A percentile compares a stretch with the other conserved stretches of the same genome.
Evolutionary conservation across 2,797 vertebrate genomes (phyloP).

Genomic region (Ateles fusciceps): DNA sequence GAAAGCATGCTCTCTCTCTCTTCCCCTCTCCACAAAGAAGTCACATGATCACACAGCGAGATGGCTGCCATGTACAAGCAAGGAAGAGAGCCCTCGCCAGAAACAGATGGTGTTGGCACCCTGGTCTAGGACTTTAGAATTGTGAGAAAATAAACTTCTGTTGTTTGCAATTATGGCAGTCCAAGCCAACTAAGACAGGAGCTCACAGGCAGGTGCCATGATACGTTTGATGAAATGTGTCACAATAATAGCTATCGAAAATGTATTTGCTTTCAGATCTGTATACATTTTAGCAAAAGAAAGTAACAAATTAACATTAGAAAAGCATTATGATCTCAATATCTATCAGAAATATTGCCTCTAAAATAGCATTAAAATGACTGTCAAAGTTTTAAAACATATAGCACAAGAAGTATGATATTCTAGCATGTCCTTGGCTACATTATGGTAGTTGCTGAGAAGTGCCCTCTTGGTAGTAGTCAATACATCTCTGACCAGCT

Average conservation of each 20-base stretch:
- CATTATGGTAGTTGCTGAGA: not conserved
- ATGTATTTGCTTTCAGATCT: not conserved
- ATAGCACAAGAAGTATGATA: not conserved
- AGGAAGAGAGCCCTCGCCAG: not conserved
- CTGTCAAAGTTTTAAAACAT: not conserved
- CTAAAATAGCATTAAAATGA: not conserved
- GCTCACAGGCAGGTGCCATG: not conserved
- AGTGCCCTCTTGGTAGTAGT: no score
- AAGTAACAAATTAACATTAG: not conserved
- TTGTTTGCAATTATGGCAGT: not conserved
- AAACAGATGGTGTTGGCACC: not conserved
- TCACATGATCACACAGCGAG: not conserved
- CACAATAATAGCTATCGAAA: not conserved
- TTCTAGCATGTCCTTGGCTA: not conserved
- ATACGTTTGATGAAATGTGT: not conserved
- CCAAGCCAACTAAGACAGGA: not conserved
- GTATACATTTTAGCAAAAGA: not conserved
- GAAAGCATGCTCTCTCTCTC: not conserved
- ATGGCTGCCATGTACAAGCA: not conserved
- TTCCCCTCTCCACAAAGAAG: not conserved
- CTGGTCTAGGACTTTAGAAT: not conserved
- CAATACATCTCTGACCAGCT: not conserved
- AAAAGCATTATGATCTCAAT: not conserved
- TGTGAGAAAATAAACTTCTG: not conserved
- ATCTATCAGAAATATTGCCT: not conserved